These are phyloP conservation scores for Tethya wilhelma DNA, from an alignment of 37 sponge, comb jelly and placozoan genomes.

Conservation along the genomic window DNA sequence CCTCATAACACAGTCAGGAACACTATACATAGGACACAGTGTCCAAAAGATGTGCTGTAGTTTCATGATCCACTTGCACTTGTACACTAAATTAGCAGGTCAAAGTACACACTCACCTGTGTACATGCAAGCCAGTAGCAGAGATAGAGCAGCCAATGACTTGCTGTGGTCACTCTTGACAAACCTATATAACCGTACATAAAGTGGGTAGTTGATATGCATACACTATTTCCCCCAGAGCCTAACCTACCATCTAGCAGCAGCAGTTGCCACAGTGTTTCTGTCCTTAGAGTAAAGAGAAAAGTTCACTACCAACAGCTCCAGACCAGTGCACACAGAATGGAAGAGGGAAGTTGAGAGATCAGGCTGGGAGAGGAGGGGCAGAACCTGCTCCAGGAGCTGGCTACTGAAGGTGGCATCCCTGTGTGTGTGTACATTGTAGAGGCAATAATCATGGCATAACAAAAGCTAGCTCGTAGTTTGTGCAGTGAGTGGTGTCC, in stretches of 20 bases:
- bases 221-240: background rate
- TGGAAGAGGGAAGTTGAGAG: conserved; percentile 49
- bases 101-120: conserved; percentile 46
- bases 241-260: conserved; percentile 37
- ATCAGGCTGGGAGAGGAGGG: conserved; percentile 33
- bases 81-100: background rate
- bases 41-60: too few relatives aligned
- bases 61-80: too few relatives aligned
- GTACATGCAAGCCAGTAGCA: conserved; percentile 70
- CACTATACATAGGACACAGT: background rate
- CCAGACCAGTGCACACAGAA: conserved; percentile 47
- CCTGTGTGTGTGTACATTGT: background rate
- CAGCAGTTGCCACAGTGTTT: conserved; percentile 3
- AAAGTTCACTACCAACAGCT: conserved; percentile 59
- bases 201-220: background rate
- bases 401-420: conserved; percentile 25
- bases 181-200: conserved; percentile 34
- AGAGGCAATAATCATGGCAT: background rate
- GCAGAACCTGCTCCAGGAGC: conserved; percentile 7
- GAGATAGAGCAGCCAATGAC: conserved; percentile 42
- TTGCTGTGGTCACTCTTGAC: conserved; percentile 41
- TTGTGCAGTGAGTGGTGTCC: background rate
- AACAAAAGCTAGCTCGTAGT: background rate
- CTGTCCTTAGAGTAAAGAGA: conserved; percentile 43
- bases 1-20: background rate